Evolutionary conservation across 2,797 vertebrate genomes (phyloP).

Genomic region (Ciconia nigra): DNA sequence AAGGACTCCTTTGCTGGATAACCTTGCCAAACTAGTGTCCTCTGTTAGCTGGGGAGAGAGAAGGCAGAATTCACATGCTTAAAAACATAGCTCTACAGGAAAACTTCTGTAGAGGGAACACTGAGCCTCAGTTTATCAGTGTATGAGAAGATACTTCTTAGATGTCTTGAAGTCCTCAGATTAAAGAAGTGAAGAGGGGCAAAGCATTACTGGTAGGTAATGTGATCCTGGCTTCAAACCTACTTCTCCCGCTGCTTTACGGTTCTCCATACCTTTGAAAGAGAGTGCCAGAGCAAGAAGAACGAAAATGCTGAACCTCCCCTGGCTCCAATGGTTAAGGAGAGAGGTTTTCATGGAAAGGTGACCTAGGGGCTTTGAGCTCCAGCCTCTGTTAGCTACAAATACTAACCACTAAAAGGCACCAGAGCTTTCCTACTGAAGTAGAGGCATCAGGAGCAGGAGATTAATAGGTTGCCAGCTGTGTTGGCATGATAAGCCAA

Average conservation of each 20-base stretch:
- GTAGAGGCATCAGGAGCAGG: not conserved
- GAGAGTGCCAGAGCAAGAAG: not conserved
- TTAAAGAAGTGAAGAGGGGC: not conserved
- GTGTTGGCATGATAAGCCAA: not conserved
- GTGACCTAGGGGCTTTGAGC: not conserved
- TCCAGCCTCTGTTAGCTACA: not conserved
- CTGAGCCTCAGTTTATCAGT: not conserved
- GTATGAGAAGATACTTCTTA: not conserved
- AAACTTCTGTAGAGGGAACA: not conserved
- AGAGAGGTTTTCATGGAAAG: not conserved
- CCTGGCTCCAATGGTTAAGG: not conserved
- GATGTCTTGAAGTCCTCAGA: not conserved
- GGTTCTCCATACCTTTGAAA: not conserved
- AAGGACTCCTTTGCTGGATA: not conserved
- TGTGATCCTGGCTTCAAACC: not conserved
- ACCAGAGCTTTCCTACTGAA: not conserved
- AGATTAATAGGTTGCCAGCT: constrained; percentile 34
- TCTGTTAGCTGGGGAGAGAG: not conserved
- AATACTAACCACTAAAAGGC: not conserved
- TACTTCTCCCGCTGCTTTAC: not conserved
- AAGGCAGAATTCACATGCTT: not conserved
- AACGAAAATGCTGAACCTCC: not conserved
- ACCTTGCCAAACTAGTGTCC: not conserved
- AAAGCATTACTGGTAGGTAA: not conserved
- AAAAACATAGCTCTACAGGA: not conserved